Conservation (phyloP, 37 sponge, comb jelly and placozoan species). For the Mnemiopsis leidyi region DNA sequence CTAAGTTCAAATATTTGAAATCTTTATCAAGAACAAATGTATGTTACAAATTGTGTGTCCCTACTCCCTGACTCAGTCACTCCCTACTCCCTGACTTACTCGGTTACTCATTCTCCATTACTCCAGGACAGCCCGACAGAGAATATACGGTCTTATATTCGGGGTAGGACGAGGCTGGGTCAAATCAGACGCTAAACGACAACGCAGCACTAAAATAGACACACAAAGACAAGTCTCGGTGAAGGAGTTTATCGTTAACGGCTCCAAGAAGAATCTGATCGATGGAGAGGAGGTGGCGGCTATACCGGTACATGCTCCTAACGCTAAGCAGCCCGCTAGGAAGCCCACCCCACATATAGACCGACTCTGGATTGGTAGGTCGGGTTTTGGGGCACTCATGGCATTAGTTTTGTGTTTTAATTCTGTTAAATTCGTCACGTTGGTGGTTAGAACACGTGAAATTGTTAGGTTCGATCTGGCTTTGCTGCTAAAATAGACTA, state of each 20-base stretch:
- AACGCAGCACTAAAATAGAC: slow-evolving; percentile 21
- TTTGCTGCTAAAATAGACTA: not conserved
- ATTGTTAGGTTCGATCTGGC: not conserved
- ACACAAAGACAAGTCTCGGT: not conserved
- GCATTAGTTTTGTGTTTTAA: not conserved
- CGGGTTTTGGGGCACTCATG: not conserved
- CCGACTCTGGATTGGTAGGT: slow-evolving; percentile 31
- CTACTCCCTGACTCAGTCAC: no score
- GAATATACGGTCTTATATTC: slow-evolving; percentile 24
- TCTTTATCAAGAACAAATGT: no score
- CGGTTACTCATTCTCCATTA: no score
- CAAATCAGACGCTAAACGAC: not conserved
- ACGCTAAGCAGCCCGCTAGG: slow-evolving; percentile 8
- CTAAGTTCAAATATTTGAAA: no score
- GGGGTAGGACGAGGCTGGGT: not conserved
- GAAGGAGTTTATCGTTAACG: slow-evolving; percentile 11
- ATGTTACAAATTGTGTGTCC: no score
- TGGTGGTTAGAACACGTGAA: not conserved
- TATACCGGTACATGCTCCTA: slow-evolving; percentile 10
- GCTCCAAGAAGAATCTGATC: not conserved
- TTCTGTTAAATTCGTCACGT: not conserved
- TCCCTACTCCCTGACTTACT: no score
- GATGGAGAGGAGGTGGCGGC: slow-evolving; percentile 10
- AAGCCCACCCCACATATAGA: slow-evolving; percentile 43
- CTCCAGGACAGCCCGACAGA: slow-evolving; percentile 20